phyloP scores from a whole-genome alignment of 1,140 invertebrate species.

The Panulirus ornatus region DNA sequence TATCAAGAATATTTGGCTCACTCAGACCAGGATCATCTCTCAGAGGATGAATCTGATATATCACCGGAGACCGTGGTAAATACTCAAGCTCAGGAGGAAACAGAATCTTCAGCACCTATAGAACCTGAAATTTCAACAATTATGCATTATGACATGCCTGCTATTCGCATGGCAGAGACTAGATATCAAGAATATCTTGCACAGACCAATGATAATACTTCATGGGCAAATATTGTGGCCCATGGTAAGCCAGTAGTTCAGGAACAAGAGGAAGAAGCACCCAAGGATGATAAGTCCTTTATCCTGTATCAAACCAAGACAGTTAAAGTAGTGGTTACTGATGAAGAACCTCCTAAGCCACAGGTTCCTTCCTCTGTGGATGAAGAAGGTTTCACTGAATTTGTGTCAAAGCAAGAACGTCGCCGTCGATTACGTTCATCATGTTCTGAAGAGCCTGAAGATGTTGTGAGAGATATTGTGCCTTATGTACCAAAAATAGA shows the following conservation, averaged over 20 bases:
- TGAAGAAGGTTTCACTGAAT: conserved; percentile 75
- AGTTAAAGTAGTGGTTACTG: conserved; percentile 71
- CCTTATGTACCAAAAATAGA: conserved; percentile 71
- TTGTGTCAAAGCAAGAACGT: conserved; percentile 70
- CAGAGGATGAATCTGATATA: not conserved
- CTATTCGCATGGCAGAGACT: conserved; percentile 41
- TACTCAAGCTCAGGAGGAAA: conserved; percentile 32
- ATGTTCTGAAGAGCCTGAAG: conserved; percentile 74
- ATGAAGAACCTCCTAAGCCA: conserved; percentile 64
- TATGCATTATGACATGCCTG: conserved; percentile 37
- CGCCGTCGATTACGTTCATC: conserved; percentile 75
- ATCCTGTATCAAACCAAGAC: conserved; percentile 68
- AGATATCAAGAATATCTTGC: conserved; percentile 57
- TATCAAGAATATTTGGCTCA: conserved; percentile 51
- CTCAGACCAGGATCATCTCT: not conserved
- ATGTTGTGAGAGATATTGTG: conserved; percentile 69
- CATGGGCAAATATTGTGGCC: conserved; percentile 66
- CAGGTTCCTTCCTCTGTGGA: conserved; percentile 47
- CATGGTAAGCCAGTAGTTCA: conserved; percentile 55
- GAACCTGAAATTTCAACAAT: not conserved
- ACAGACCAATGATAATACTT: conserved; percentile 9
- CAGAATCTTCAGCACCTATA: not conserved
- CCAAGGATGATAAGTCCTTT: conserved; percentile 61
- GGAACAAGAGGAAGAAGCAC: conserved; percentile 23
- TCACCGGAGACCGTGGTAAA: not conserved